Evolutionary conservation across 2,888 invertebrate genomes (phyloP).

Genomic region (Oscheius sp.): DNA sequence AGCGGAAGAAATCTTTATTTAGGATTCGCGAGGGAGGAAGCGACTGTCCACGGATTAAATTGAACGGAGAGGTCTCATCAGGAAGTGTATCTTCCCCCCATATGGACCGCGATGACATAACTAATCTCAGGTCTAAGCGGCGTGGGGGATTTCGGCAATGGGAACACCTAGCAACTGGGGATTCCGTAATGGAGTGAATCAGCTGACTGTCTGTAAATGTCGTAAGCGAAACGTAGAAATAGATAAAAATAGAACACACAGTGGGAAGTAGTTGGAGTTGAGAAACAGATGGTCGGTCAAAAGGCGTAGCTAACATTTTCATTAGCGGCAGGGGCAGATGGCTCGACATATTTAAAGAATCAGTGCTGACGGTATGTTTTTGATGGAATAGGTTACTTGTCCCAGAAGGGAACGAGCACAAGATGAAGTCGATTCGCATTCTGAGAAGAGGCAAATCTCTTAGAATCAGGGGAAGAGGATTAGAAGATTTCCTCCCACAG

Average conservation of each 20-base stretch:
- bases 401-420: not conserved
- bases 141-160: no score
- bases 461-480: no score
- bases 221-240: not conserved
- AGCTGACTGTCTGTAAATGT: not conserved
- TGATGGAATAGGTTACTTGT: not conserved
- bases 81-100: no score
- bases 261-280: no score
- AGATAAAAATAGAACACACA: not conserved
- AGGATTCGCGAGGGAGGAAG: not conserved
- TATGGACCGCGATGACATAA: no score
- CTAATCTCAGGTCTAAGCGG: no score
- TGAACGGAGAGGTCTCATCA: no score
- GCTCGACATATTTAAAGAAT: not conserved
- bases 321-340: slow-evolving; percentile 21
- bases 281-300: slow-evolving; percentile 28
- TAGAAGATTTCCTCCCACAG: no score
- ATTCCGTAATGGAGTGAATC: not conserved
- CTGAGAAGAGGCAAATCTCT: no score
- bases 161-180: no score
- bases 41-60: not conserved
- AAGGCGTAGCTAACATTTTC: slow-evolving; percentile 30
- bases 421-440: no score
- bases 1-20: not conserved
- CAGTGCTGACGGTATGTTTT: not conserved